phyloP scores from a whole-genome alignment of 1,140 invertebrate genomes.

The Luehdorfia chinensis region DNA sequence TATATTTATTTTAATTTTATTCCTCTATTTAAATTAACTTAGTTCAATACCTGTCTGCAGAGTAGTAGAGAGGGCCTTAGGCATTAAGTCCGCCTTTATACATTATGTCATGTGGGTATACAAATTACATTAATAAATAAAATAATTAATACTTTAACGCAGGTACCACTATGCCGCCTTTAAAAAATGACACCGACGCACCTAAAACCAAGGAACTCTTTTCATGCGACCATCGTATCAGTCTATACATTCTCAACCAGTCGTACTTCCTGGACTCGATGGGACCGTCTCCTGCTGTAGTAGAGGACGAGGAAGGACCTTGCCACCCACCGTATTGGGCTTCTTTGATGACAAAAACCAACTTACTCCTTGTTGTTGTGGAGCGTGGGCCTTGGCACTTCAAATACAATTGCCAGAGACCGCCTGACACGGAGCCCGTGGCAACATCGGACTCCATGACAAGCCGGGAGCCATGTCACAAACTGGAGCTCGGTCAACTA shows the following conservation, averaged over 20 bases:
- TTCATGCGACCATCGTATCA: slow-evolving; percentile 82
- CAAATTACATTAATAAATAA: no score
- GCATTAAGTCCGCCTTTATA: no score
- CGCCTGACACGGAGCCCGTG: slow-evolving; percentile 58
- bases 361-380: slow-evolving; percentile 88
- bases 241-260: slow-evolving; percentile 83
- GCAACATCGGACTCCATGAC: slow-evolving; percentile 63
- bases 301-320: slow-evolving; percentile 35
- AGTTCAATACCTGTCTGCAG: no score
- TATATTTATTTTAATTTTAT: no score
- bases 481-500: slow-evolving; percentile 83
- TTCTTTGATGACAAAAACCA: slow-evolving; percentile 83
- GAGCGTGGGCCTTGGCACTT: slow-evolving; percentile 62
- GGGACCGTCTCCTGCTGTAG: slow-evolving; percentile 52
- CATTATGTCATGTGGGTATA: no score
- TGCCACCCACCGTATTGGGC: slow-evolving; percentile 78
- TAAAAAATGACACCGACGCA: slow-evolving; percentile 42
- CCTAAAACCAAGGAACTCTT: slow-evolving; percentile 61
- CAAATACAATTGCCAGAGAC: slow-evolving; percentile 49
- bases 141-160: no score
- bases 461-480: slow-evolving; percentile 82
- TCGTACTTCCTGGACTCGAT: slow-evolving; percentile 74
- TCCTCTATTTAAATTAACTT: no score
- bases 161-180: slow-evolving; percentile 41
- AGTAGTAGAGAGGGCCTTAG: no score